A percentile compares a stretch with the other conserved stretches of the same genome.
phyloP scores from a whole-genome alignment of 2,797 vertebrate genomes.

The Chaetophractus vellerosus region DNA sequence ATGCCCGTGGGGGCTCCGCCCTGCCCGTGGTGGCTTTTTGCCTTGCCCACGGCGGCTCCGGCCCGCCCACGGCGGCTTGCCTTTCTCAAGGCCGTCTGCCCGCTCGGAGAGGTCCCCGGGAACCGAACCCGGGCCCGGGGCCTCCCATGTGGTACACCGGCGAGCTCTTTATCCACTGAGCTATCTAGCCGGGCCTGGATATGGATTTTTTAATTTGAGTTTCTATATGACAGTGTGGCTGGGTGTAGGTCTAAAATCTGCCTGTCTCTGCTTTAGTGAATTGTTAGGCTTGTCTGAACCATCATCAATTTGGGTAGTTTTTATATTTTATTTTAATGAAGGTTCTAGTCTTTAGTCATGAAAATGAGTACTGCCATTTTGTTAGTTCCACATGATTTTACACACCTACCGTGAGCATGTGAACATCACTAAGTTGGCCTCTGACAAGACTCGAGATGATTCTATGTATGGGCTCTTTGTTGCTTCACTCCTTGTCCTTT shows the following conservation, averaged over 20 bases:
- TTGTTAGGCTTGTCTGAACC: background rate
- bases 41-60: too few species aligned
- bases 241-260: too few species aligned
- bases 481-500: slow-evolving; percentile 48
- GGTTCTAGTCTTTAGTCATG: background rate
- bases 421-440: slow-evolving; percentile 87
- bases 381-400: slow-evolving; percentile 68
- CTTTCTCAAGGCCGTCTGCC: too few species aligned
- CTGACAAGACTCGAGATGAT: slow-evolving; percentile 81
- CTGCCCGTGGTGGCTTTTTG: too few species aligned
- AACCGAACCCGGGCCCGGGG: too few species aligned
- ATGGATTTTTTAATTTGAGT: too few species aligned
- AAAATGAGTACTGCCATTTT: slow-evolving; percentile 51
- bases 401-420: slow-evolving; percentile 87
- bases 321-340: background rate
- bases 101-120: too few species aligned
- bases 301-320: background rate
- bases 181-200: too few species aligned
- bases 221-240: background rate
- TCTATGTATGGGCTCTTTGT: slow-evolving; percentile 52
- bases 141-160: too few species aligned
- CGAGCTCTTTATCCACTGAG: too few species aligned
- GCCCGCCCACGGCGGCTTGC: too few species aligned
- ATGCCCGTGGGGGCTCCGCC: too few species aligned
- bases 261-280: background rate